Percentiles rank a stretch among this genome's conserved stretches.
These are phyloP conservation scores for Daphoenositta chrysoptera DNA, from an alignment of 2,113 vertebrate species.

Conservation along the genomic window DNA sequence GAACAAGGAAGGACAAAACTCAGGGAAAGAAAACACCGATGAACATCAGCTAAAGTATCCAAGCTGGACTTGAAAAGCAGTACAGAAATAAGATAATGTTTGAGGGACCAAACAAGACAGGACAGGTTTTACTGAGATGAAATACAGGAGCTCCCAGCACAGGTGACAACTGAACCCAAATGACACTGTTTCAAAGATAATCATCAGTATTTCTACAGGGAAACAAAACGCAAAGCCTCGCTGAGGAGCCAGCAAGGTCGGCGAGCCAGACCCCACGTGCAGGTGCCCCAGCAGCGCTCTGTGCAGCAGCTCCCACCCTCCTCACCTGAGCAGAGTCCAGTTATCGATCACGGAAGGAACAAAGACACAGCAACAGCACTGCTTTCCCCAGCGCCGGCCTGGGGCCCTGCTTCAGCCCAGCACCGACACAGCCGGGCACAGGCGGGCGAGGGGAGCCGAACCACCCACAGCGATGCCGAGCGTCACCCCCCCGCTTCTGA, in stretches of 20 bases:
- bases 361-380: background rate
- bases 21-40: background rate
- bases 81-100: background rate
- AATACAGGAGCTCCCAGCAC: background rate
- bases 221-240: background rate
- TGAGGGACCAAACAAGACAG: background rate
- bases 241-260: background rate
- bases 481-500: background rate
- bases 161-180: background rate
- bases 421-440: background rate
- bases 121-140: background rate
- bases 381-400: background rate
- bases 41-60: background rate
- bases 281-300: background rate
- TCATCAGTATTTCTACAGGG: background rate
- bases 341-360: background rate
- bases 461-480: accelerated
- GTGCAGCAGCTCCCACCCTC: background rate
- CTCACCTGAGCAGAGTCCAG: background rate
- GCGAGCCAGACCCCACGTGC: background rate
- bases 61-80: background rate
- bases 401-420: background rate
- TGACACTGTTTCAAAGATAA: background rate
- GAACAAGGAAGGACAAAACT: background rate
- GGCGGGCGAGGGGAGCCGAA: background rate